phyloP scores from a whole-genome alignment of 1,140 invertebrate species.

The Elymnias hypermnestra region DNA sequence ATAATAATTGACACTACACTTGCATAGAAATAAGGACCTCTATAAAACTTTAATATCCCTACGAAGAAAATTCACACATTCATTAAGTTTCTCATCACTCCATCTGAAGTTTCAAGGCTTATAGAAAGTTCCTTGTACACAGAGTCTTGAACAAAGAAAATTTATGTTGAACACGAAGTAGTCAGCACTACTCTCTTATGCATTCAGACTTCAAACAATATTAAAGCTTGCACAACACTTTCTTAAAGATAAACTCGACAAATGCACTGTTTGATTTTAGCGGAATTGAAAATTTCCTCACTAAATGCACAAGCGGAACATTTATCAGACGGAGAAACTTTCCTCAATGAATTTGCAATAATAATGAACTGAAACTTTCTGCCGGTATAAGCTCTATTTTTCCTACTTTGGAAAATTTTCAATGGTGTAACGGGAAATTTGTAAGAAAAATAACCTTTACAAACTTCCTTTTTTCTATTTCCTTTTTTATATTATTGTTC shows the following conservation, averaged over 20 bases:
- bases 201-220: slow-evolving; percentile 25
- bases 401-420: neutral
- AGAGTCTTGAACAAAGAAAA: slow-evolving; percentile 1
- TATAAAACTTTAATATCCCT: too few relatives aligned
- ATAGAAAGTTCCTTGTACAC: too few relatives aligned
- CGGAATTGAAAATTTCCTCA: slow-evolving; percentile 27
- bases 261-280: slow-evolving; percentile 30
- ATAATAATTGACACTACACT: too few relatives aligned
- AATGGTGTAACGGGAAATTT: too few relatives aligned
- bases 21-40: too few relatives aligned
- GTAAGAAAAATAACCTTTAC: too few relatives aligned
- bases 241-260: slow-evolving; percentile 27
- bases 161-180: slow-evolving; percentile 2
- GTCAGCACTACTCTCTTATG: slow-evolving; percentile 16
- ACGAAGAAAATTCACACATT: too few relatives aligned
- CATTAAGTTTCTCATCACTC: too few relatives aligned
- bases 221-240: slow-evolving; percentile 26
- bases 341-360: slow-evolving; percentile 22
- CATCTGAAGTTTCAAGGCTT: too few relatives aligned
- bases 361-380: slow-evolving; percentile 24
- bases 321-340: slow-evolving; percentile 20
- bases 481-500: too few relatives aligned
- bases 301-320: slow-evolving; percentile 11
- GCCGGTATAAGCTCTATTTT: slow-evolving; percentile 4
- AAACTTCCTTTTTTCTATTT: too few relatives aligned